phyloP scores from a whole-genome alignment of 2,113 vertebrate species.

The Craseonycteris thonglongyai region DNA sequence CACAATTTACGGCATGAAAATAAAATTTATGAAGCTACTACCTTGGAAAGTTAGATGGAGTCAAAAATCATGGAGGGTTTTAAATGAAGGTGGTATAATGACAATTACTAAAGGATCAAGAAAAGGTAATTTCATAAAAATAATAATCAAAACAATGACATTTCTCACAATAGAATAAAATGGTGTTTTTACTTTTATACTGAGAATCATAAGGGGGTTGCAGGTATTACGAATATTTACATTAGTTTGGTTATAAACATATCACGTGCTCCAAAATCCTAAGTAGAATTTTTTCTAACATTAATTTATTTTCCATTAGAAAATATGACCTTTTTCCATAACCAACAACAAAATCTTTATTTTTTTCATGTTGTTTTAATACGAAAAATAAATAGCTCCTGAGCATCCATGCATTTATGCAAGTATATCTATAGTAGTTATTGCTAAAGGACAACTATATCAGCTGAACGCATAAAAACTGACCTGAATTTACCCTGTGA shows the following conservation, averaged over 20 bases:
- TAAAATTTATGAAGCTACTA: background rate
- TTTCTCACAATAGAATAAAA: background rate
- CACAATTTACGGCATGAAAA: background rate
- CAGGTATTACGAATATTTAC: background rate
- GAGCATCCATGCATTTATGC: background rate
- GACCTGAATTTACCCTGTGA: background rate
- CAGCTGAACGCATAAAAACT: background rate
- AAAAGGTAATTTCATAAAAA: background rate
- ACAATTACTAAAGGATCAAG: background rate
- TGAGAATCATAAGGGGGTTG: background rate
- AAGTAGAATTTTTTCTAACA: conserved; percentile 19
- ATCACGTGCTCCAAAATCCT: background rate
- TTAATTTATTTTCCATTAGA: conserved; percentile 37
- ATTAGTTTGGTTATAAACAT: background rate
- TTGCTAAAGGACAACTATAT: background rate
- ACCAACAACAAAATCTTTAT: background rate
- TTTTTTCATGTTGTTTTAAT: conserved; percentile 30
- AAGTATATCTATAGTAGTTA: background rate
- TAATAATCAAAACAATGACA: background rate
- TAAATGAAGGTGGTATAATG: background rate
- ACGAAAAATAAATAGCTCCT: conserved; percentile 25
- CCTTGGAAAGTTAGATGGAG: background rate
- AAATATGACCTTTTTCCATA: background rate
- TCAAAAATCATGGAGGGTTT: background rate
- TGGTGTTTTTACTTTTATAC: background rate